phyloP scores from a whole-genome alignment of 2,797 vertebrate species.

The Leptatherina wallacei region DNA sequence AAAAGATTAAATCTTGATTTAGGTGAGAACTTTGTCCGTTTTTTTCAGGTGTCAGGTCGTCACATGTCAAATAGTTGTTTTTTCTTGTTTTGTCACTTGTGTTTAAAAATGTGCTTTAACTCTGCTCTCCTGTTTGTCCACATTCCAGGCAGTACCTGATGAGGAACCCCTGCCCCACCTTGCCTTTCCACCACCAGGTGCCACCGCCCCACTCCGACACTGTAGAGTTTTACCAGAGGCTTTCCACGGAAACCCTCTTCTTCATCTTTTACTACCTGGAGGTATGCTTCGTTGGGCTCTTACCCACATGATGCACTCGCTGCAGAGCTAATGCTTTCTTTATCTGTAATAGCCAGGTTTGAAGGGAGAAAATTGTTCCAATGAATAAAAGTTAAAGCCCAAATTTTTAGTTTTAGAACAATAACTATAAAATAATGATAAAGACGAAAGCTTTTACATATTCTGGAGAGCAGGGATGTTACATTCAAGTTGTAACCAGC shows the following conservation, averaged over 20 bases:
- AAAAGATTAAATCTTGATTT: too few species aligned
- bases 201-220: conserved; percentile 90
- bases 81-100: not conserved
- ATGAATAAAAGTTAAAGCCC: too few species aligned
- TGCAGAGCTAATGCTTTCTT: not conserved
- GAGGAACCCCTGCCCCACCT: conserved; percentile 90
- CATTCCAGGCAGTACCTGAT: conserved; percentile 89
- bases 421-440: too few species aligned
- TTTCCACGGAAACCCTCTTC: conserved; percentile 92
- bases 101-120: not conserved
- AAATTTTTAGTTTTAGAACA: not conserved
- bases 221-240: conserved; percentile 93
- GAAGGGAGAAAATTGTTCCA: not conserved
- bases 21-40: too few species aligned
- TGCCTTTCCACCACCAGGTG: conserved; percentile 93
- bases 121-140: not conserved
- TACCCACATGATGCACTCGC: not conserved
- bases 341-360: not conserved
- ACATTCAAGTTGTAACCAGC: not conserved
- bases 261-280: conserved; percentile 96
- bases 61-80: not conserved
- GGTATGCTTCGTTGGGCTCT: conserved; percentile 66
- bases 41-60: not conserved
- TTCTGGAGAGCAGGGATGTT: not conserved
- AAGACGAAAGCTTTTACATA: not conserved